A percentile compares a stretch with the other conserved stretches of the same genome.
Conservation (phyloP, 2,797 vertebrate genomes). For the Merluccius polli region DNA sequence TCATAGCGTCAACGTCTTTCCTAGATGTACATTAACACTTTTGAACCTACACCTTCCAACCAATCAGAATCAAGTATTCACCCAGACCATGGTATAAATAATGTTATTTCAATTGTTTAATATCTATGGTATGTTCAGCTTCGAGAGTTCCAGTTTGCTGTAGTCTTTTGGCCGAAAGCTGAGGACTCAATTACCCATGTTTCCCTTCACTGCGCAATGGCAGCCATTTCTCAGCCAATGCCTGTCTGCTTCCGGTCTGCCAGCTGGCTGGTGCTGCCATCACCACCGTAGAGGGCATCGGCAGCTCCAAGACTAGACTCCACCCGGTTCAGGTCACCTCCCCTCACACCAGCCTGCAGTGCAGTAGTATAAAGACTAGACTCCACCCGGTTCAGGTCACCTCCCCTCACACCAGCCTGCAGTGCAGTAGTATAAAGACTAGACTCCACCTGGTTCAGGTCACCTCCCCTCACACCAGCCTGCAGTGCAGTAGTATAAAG, state of each 20-base stretch:
- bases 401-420: too few species aligned
- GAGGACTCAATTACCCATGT: not conserved
- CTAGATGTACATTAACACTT: too few species aligned
- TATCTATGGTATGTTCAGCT: not conserved
- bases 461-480: too few species aligned
- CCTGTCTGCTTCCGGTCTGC: constrained; percentile 80
- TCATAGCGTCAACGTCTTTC: too few species aligned
- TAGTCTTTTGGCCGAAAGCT: not conserved
- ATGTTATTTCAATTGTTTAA: not conserved
- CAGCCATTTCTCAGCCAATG: constrained; percentile 76
- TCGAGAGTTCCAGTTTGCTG: not conserved
- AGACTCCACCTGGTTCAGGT: too few species aligned
- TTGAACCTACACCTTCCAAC: too few species aligned
- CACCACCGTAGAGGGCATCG: constrained; percentile 83
- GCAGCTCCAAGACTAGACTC: constrained; percentile 76
- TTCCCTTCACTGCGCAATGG: constrained; percentile 40
- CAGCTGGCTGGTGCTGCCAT: constrained; percentile 76
- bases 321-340: constrained; percentile 79
- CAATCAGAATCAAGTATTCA: too few species aligned
- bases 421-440: too few species aligned
- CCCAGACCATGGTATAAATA: too few species aligned
- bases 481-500: too few species aligned
- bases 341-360: not conserved
- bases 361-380: not conserved
- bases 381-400: not conserved